A percentile compares a stretch with the other conserved stretches of the same genome.
phyloP scores from a whole-genome alignment of 2,888 invertebrate genomes.

The Coenonympha arcania region DNA sequence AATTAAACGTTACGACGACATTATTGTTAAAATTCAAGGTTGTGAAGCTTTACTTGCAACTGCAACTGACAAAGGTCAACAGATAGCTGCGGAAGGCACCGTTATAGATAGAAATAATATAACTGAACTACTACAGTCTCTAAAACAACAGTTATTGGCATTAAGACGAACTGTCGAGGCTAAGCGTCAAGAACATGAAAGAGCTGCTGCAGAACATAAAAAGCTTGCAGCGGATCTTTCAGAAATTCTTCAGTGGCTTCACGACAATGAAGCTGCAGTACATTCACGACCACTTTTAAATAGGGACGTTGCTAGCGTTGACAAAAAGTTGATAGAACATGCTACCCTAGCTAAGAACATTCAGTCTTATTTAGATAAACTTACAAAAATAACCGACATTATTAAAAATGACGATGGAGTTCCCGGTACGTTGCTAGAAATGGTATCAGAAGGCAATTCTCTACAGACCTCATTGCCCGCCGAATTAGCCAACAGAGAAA shows the following conservation, averaged over 20 bases:
- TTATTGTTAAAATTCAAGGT: conserved; percentile 89
- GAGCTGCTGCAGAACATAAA: conserved; percentile 89
- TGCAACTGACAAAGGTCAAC: conserved; percentile 93
- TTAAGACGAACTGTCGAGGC: conserved; percentile 87
- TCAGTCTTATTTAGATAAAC: conserved; percentile 79
- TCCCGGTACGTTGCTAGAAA: conserved; percentile 85
- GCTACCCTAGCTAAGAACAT: conserved; percentile 79
- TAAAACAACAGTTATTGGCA: conserved; percentile 87
- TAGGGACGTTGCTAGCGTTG: conserved; percentile 84
- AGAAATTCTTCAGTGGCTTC: conserved; percentile 86
- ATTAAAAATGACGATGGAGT: conserved; percentile 84
- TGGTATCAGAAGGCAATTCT: conserved; percentile 88
- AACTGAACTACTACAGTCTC: conserved; percentile 87
- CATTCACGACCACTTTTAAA: conserved; percentile 87
- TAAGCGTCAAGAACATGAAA: conserved; percentile 89
- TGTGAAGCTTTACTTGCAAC: conserved; percentile 90
- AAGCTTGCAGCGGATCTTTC: conserved; percentile 88
- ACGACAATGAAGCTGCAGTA: conserved; percentile 85
- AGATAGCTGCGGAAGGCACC: conserved; percentile 92
- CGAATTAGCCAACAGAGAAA: conserved; percentile 85
- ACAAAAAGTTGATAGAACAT: conserved; percentile 86
- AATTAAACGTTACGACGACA: conserved; percentile 88
- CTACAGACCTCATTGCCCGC: conserved; percentile 83
- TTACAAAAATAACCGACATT: conserved; percentile 80
- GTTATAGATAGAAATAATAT: conserved; percentile 89